Evolutionary conservation across 1,140 invertebrate species (phyloP), one percentile per base, ranked within the genome.

Genomic region (Listronotus oregonensis): DNA sequence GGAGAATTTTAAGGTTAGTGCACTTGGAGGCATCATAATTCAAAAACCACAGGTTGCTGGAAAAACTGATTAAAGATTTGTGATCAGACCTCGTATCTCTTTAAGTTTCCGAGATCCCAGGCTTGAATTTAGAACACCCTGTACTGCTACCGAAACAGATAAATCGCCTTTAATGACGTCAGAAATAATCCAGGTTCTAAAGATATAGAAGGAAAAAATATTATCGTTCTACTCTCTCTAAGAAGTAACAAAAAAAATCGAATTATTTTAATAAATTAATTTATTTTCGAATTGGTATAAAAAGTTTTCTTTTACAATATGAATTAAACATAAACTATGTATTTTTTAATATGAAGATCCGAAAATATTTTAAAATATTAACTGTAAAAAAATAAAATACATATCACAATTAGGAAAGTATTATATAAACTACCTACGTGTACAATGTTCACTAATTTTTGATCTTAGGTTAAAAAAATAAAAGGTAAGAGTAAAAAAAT

Each of bases 221-320:
- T n/a, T n/a, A n/a, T n/a, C n/a, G n/a, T n/a, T n/a, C n/a, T n/a
- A n/a, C n/a, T n/a, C n/a, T n/a, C n/a, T n/a, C n/a, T n/a, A n/a
- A n/a, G n/a, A n/a, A n/a, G n/a, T n/a, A n/a, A n/a, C n/a, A n/a
- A 42, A 12, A 34, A 42, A 27, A 10, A 21, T 12, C 3, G 21
- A 21, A 27, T 18, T 27, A 9, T 14, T 49, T 34, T 37, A 55
- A 55, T 39, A 61, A 61, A 50, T 50, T 61, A 50, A 34, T 61
- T 47, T 39, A 61, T n/a, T 50, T 52, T 52, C 31, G 49, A 52
- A 64, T 55, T 54, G 40, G 49, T 44, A 55, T 32, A 52, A 56
- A 51, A 55, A 40, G 37, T 31, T 12, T 27, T 21, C 42, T 39
- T 44, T 31, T 56, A 54, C 40, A 56, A 27, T 47, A 21, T 21